Conservation (phyloP, 2,888 invertebrate species). For the Volucella inflata region DNA sequence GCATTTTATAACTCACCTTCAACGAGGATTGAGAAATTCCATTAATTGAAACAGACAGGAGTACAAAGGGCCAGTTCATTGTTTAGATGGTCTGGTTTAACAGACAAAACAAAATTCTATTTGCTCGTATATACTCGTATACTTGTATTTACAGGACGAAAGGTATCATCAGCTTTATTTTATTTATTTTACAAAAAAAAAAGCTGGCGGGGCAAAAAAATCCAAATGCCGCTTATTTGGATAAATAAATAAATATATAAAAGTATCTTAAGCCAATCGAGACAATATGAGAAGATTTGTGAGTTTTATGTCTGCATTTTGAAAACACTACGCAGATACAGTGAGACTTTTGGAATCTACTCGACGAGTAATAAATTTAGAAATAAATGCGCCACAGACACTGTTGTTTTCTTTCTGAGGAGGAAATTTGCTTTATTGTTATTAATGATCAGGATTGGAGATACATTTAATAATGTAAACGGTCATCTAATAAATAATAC, state of each 20-base stretch:
- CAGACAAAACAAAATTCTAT: too few relatives aligned
- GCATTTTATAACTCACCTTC: too few relatives aligned
- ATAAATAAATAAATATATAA: background rate
- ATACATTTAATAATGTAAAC: slow-evolving; percentile 32
- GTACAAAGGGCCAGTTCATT: too few relatives aligned
- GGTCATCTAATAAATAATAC: slow-evolving; percentile 42
- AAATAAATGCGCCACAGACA: slow-evolving; percentile 10
- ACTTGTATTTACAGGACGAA: too few relatives aligned
- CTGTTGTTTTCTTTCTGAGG: background rate
- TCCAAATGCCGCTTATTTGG: too few relatives aligned
- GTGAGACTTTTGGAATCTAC: background rate
- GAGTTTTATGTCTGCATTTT: background rate
- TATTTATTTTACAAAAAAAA: too few relatives aligned
- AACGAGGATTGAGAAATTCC: too few relatives aligned
- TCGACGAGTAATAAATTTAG: slow-evolving; percentile 19
- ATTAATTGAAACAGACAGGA: too few relatives aligned
- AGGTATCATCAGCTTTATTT: too few relatives aligned
- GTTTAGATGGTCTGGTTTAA: too few relatives aligned
- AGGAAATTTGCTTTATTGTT: background rate
- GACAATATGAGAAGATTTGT: slow-evolving; percentile 19
- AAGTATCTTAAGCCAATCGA: slow-evolving; percentile 15
- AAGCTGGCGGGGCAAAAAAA: too few relatives aligned
- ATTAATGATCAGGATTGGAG: slow-evolving; percentile 19
- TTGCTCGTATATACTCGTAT: too few relatives aligned
- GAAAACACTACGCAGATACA: background rate